A percentile compares a stretch with the other conserved stretches of the same genome.
Evolutionary conservation across 2,888 invertebrate species (phyloP).

Genomic region (Tipula unca): DNA sequence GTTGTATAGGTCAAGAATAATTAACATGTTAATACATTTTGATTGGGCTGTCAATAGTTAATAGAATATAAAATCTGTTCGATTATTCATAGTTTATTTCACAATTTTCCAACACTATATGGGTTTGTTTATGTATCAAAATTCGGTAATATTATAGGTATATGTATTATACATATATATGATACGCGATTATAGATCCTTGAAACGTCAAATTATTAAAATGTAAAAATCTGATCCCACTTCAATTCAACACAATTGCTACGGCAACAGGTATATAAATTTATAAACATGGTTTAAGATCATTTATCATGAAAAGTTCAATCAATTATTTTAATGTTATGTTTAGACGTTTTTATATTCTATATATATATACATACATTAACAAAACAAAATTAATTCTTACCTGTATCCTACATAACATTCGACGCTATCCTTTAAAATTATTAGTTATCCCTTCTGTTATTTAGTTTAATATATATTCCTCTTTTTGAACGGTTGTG

Average conservation of each 20-base stretch:
- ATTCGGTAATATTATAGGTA: background rate
- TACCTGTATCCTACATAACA: background rate
- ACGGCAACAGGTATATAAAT: background rate
- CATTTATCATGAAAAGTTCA: background rate
- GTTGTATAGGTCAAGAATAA: background rate
- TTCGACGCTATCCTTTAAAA: slow-evolving; percentile 8
- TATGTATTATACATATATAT: background rate
- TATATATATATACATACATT: background rate
- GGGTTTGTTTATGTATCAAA: background rate
- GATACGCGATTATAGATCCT: background rate
- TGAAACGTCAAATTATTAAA: background rate
- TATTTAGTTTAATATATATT: background rate
- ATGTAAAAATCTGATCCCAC: background rate
- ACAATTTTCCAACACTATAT: background rate
- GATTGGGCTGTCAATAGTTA: background rate
- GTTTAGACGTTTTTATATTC: background rate
- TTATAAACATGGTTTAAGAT: background rate
- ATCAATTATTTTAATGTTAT: background rate
- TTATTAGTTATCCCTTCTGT: background rate
- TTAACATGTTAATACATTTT: background rate
- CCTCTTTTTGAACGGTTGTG: background rate
- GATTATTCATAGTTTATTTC: background rate
- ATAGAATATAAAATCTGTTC: background rate
- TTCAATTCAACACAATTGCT: background rate
- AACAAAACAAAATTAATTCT: background rate